phyloP scores from a whole-genome alignment of 2,797 vertebrate genomes.

The Sorex maritimensis region DNA sequence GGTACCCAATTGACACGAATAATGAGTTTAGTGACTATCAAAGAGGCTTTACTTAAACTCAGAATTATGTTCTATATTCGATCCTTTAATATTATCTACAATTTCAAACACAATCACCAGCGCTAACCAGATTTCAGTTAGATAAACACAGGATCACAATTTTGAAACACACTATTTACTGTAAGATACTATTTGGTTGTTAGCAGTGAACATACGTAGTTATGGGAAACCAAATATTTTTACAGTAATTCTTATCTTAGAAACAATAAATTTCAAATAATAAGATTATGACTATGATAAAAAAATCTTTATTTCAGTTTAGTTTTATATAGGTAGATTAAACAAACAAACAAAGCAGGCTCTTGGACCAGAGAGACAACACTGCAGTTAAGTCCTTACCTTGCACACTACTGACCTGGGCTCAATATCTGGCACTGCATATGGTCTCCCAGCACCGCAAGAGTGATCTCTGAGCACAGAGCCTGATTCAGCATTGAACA shows the following conservation, averaged over 20 bases:
- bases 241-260: conserved; percentile 49
- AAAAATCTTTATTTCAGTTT: conserved; percentile 8
- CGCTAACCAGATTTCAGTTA: background rate
- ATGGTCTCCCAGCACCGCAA: no score
- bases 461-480: no score
- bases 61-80: background rate
- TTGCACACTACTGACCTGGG: no score
- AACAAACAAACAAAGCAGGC: background rate
- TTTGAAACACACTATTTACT: conserved; percentile 29
- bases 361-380: no score
- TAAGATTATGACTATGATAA: conserved; percentile 45
- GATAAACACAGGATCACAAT: background rate
- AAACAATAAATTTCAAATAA: conserved; percentile 44
- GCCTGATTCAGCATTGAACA: no score
- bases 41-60: background rate
- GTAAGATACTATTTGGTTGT: background rate
- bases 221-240: conserved; percentile 52
- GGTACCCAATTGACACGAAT: background rate
- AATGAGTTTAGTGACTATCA: background rate
- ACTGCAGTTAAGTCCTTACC: no score
- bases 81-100: background rate
- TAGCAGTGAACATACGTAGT: conserved; percentile 34
- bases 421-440: no score
- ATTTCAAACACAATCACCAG: background rate
- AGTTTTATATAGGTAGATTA: background rate